Evolutionary conservation across 1,140 invertebrate species (phyloP).

Genomic region (Penaeus chinensis): DNA sequence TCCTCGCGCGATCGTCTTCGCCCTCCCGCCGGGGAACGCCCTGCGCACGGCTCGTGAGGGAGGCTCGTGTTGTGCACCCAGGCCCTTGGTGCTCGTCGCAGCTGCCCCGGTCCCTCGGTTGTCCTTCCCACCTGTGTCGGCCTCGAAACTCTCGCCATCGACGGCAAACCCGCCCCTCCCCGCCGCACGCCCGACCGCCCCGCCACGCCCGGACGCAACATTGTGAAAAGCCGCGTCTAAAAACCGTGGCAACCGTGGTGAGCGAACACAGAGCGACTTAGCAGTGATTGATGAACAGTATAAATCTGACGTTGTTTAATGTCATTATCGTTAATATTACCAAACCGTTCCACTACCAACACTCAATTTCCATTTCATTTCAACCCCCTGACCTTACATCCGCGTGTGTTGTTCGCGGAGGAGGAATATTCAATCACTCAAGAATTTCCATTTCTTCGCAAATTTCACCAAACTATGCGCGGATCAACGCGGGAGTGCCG

Average conservation of each 20-base stretch:
- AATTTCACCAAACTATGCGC: slow-evolving; percentile 45
- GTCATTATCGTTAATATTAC: slow-evolving; percentile 63
- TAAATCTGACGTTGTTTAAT: slow-evolving; percentile 64
- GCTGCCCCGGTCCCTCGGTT: too few species aligned
- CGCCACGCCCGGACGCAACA: slow-evolving; percentile 23
- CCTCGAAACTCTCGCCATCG: not conserved
- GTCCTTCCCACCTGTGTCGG: not conserved
- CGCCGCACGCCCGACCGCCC: not conserved
- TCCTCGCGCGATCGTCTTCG: too few species aligned
- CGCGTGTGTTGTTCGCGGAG: slow-evolving; percentile 33
- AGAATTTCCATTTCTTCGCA: slow-evolving; percentile 52
- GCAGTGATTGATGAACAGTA: slow-evolving; percentile 62
- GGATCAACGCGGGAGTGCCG: too few species aligned
- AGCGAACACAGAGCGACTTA: slow-evolving; percentile 55
- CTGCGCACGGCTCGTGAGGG: too few species aligned
- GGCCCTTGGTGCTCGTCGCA: too few species aligned
- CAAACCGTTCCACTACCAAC: slow-evolving; percentile 52
- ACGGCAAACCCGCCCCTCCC: not conserved
- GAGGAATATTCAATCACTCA: slow-evolving; percentile 43
- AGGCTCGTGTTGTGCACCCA: too few species aligned
- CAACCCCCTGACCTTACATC: slow-evolving; percentile 28
- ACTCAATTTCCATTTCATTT: slow-evolving; percentile 54
- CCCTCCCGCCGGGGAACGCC: too few species aligned
- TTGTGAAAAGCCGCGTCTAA: slow-evolving; percentile 31
- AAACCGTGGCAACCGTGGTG: slow-evolving; percentile 6